Base-by-base conservation (phyloP, 2,113 vertebrate species). In the Osmerus mordax region DNA sequence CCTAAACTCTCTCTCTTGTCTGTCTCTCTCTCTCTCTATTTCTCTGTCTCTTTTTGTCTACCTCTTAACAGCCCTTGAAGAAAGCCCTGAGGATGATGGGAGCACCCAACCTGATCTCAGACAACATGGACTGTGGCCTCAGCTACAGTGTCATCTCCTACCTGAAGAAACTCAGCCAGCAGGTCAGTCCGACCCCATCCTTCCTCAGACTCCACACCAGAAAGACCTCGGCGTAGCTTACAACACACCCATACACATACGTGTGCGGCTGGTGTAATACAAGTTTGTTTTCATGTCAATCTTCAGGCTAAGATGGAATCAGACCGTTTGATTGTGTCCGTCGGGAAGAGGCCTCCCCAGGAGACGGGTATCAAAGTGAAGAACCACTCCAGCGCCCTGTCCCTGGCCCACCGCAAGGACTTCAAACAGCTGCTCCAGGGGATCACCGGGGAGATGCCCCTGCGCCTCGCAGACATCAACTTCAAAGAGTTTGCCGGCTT, bases 61-160 rank as follows among this genome's bases (percentile, higher is more conserved):
- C 47, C 65, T 62, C 58, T 63, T 59, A 32, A 3, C 84, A 99
- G 97, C 94, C 97, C 62, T 84, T 99, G 85, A 96, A 94, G 88
- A 99, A 98, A 84, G 97, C 96, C 18, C 91, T 99, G 81, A 94
- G 96, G 82, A 97, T 98, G 92, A 99, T 99, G 96, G 96, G 96
- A 84, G 95, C 96, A 1, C 97, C 96, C 14, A 99, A 97, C 87
- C 93, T 99, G 69, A 94, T 98, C 80, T 94, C 96, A 15, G 96
- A 99, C 83, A 97, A 95, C 90, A 94, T 98, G 94, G 97, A 99
- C 82, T 99, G 96, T 75, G 96, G 96, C 58, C 92, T 98, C 86
- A 99, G 96, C 88, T 99, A 98, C 91, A 98, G 96, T 76, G 95
- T 99, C 73, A 95, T 99, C 84, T 96, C 97, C 79, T 98, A 99